Evolutionary conservation across 1,140 invertebrate genomes (phyloP), one percentile per base, ranked within the genome.

Genomic region (Wiebesia pumilae): DNA sequence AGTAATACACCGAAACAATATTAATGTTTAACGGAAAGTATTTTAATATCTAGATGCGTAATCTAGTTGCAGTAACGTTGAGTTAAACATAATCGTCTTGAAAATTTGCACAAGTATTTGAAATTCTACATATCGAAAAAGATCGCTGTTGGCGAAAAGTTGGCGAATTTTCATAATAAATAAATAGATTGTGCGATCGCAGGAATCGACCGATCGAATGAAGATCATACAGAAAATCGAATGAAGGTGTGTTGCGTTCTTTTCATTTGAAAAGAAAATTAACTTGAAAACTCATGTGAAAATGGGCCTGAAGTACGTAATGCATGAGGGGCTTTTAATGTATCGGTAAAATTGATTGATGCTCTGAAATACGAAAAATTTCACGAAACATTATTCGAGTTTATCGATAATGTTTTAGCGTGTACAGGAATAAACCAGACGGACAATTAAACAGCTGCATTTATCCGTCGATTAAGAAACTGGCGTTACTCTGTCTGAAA

Each of bases 401-500:
- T 54, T 69, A 67, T 67, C 24, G 14, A 67, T 3, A 67, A 14
- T 14, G 30, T n/a, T n/a, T n/a, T n/a, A n/a, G n/a, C n/a, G n/a
- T n/a, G n/a, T n/a, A n/a, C n/a, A n/a, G n/a, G n/a, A n/a, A 30
- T 67, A 67, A 67, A 67, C 0, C 30, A 30, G 65, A 67, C 3
- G 65, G n/a, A 30, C 16, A 27, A 27, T 27, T 3, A 75, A 75
- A 12, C 51, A 33, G 7, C 27, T 19, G 35, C 19, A 47, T n/a
- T n/a, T n/a, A n/a, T n/a, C 43, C 79, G 35, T 67, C 67, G 21
- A 67, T 35, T 43, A 43, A 43, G 62, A 67, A 67, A 21, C 33
- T 67, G 79, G 40, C 79, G 54, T 43, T 81, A 62, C 27, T 67
- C 35, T 38, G 3, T 43, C 79, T 81, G 67, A 58, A 24, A 69